These are phyloP conservation scores for Drosophila siamana DNA, from an alignment of 2,888 invertebrate genomes.

Conservation along the genomic window DNA sequence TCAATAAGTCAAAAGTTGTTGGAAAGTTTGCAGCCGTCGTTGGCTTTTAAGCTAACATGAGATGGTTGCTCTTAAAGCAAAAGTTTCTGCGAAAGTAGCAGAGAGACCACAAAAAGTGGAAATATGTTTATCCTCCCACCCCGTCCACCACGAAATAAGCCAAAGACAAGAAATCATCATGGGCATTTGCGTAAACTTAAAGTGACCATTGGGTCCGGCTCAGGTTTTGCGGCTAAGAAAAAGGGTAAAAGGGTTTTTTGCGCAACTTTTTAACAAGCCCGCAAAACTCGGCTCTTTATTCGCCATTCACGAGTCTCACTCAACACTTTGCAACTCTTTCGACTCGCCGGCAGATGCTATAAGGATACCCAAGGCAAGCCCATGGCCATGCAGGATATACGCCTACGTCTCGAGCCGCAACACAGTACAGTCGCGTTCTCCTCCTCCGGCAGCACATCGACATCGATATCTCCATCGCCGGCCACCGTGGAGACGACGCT, in stretches of 20 bases:
- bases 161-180: constrained; percentile 55
- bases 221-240: constrained; percentile 33
- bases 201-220: constrained; percentile 45
- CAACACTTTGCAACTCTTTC: constrained; percentile 3
- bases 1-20: constrained; percentile 73
- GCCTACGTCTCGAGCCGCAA: constrained; percentile 83
- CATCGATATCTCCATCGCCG: constrained; percentile 32
- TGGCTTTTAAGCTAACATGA: constrained; percentile 48
- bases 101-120: constrained; percentile 34
- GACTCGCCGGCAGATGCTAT: constrained; percentile 57
- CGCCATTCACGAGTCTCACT: constrained; percentile 4
- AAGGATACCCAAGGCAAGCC: constrained; percentile 29
- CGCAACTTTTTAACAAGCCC: constrained; percentile 51
- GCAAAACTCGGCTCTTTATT: constrained; percentile 12
- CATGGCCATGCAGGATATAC: constrained; percentile 84
- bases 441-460: constrained; percentile 31
- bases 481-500: constrained; percentile 66
- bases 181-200: constrained; percentile 61
- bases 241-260: constrained; percentile 46
- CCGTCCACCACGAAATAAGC: background rate
- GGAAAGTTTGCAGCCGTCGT: constrained; percentile 50
- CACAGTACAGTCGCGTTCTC: constrained; percentile 69
- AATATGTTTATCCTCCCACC: constrained; percentile 20
- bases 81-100: constrained; percentile 41
- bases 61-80: constrained; percentile 44